Percentiles rank a stretch among this genome's conserved stretches.
These are phyloP conservation scores for Phania funesta DNA, from an alignment of 2,888 invertebrate genomes.

Conservation along the genomic window DNA sequence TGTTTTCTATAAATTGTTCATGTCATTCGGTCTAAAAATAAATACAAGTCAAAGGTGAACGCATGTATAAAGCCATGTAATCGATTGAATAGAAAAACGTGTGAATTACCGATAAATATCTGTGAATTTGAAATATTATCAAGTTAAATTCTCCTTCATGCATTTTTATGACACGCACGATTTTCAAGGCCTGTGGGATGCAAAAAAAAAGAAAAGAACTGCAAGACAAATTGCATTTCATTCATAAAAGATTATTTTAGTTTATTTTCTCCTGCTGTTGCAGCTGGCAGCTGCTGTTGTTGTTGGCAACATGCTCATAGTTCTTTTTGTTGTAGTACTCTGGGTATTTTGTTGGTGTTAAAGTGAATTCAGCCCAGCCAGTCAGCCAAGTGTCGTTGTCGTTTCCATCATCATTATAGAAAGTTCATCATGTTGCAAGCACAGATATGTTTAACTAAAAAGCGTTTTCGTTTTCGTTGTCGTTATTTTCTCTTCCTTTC, in stretches of 20 bases:
- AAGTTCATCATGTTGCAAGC: constrained; percentile 58
- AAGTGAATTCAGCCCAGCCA: constrained; percentile 4
- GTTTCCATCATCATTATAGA: constrained; percentile 7
- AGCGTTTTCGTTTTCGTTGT: background rate
- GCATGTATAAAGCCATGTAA: too few species aligned
- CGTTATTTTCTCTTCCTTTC: background rate
- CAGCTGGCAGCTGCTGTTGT: constrained; percentile 1
- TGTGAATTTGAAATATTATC: constrained; percentile 49
- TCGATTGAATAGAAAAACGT: constrained; percentile 50
- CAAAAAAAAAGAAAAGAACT: constrained; percentile 12
- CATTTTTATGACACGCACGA: constrained; percentile 43
- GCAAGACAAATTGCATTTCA: constrained; percentile 60
- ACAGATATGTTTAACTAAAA: constrained; percentile 50
- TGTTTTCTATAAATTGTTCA: background rate
- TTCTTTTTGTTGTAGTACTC: constrained; percentile 12
- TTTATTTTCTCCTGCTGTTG: constrained; percentile 15
- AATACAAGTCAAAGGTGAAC: too few species aligned
- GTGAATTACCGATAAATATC: constrained; percentile 60
- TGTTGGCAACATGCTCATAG: constrained; percentile 24
- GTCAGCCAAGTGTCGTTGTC: constrained; percentile 42
- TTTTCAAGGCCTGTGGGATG: constrained; percentile 44
- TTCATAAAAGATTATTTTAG: constrained; percentile 51
- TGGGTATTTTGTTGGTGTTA: background rate
- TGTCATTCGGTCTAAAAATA: background rate
- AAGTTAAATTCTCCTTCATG: background rate